phyloP scores from a whole-genome alignment of 2,797 vertebrate genomes.

The Brotula barbata region DNA sequence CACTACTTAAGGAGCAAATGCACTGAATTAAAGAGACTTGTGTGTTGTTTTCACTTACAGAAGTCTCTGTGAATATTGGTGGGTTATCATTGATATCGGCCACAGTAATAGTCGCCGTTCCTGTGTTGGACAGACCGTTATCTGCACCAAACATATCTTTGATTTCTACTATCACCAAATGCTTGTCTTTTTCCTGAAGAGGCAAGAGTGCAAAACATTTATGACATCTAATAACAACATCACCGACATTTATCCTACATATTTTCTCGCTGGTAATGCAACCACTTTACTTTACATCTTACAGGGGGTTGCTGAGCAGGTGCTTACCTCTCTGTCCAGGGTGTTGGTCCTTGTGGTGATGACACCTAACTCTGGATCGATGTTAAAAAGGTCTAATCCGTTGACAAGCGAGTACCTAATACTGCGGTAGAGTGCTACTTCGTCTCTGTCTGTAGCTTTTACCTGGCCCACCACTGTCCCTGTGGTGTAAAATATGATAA shows the following conservation, averaged over 20 bases:
- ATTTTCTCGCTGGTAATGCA: background rate
- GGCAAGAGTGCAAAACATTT: background rate
- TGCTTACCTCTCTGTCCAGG: slow-evolving; percentile 88
- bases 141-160: slow-evolving; percentile 81
- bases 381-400: slow-evolving; percentile 65
- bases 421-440: slow-evolving; percentile 72
- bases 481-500: slow-evolving; percentile 54
- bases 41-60: slow-evolving; percentile 81
- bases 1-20: background rate
- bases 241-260: background rate
- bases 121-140: slow-evolving; percentile 77
- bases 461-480: slow-evolving; percentile 80
- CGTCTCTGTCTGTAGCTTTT: slow-evolving; percentile 82
- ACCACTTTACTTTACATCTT: background rate
- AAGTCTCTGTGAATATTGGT: slow-evolving; percentile 75
- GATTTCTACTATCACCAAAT: slow-evolving; percentile 76
- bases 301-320: background rate
- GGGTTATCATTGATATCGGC: slow-evolving; percentile 87
- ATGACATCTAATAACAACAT: background rate
- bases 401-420: slow-evolving; percentile 79
- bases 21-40: background rate
- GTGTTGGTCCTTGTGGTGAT: slow-evolving; percentile 70
- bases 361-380: slow-evolving; percentile 78
- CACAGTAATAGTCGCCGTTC: slow-evolving; percentile 77
- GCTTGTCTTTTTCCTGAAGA: slow-evolving; percentile 74